Evolutionary conservation across 1,140 invertebrate genomes (phyloP).

Genomic region (Zaprionus ghesquierei): DNA sequence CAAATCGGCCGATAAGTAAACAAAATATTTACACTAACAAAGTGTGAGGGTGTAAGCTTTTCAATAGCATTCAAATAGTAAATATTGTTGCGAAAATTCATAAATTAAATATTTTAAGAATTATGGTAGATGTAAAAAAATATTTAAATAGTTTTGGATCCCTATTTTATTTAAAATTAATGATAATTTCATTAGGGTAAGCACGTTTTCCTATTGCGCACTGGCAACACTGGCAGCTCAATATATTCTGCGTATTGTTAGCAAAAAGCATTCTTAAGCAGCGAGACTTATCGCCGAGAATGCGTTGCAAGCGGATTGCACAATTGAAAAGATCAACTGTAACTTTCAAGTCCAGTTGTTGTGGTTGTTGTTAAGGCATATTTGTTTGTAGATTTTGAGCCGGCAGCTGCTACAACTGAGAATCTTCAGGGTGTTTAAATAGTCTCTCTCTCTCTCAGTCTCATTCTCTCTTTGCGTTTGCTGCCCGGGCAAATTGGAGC

Average conservation of each 20-base stretch:
- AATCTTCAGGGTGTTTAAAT: not conserved
- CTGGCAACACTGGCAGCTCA: constrained; percentile 30
- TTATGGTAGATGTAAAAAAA: too few species aligned
- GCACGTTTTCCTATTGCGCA: constrained; percentile 14
- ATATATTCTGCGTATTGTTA: constrained; percentile 6
- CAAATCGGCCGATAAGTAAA: not conserved
- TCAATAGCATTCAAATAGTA: too few species aligned
- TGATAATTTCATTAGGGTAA: not conserved
- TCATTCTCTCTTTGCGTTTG: constrained; percentile 3
- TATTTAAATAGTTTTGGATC: not conserved
- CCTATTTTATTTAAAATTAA: not conserved
- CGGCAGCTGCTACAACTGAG: constrained; percentile 30
- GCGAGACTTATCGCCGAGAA: not conserved
- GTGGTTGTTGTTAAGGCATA: not conserved
- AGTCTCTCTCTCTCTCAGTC: not conserved
- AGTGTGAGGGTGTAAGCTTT: too few species aligned
- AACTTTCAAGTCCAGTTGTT: not conserved
- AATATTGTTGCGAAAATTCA: too few species aligned
- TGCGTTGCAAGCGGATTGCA: constrained; percentile 13
- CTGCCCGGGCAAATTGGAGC: constrained; percentile 40
- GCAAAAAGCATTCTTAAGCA: constrained; percentile 15
- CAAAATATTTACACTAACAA: not conserved
- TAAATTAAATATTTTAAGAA: too few species aligned
- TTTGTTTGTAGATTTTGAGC: constrained; percentile 14
- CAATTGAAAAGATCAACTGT: constrained; percentile 30